Percentiles rank a stretch among this genome's conserved stretches.
Evolutionary conservation across 1,140 invertebrate species (phyloP).

Genomic region (Harpegnathos saltator): DNA sequence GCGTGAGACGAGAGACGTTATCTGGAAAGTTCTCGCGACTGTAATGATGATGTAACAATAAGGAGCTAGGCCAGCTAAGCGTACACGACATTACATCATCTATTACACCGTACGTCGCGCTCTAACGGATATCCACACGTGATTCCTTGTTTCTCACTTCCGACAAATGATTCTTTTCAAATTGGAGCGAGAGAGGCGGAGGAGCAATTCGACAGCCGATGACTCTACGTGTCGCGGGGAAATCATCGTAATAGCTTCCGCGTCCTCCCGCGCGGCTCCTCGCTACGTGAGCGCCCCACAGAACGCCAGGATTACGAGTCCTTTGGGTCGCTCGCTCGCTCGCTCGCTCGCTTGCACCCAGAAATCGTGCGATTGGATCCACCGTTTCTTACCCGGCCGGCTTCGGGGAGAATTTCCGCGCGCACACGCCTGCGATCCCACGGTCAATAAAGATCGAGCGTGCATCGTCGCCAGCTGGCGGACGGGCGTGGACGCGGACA

Average conservation of each 20-base stretch:
- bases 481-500: background rate
- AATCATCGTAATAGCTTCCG: slow-evolving; percentile 3
- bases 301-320: slow-evolving; percentile 25
- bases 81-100: background rate
- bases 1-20: too few relatives aligned
- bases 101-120: background rate
- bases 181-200: background rate
- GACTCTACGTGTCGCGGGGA: too few relatives aligned
- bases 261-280: background rate
- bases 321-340: background rate
- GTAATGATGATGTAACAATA: background rate
- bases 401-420: slow-evolving; percentile 10
- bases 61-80: background rate
- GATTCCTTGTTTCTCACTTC: background rate
- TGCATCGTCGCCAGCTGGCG: slow-evolving; percentile 32
- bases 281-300: slow-evolving; percentile 5
- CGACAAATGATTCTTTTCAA: background rate
- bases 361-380: slow-evolving; percentile 11
- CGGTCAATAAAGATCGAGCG: slow-evolving; percentile 44
- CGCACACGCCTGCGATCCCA: slow-evolving; percentile 33
- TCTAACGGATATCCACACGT: background rate
- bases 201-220: too few relatives aligned
- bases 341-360: background rate
- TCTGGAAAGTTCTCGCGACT: background rate
- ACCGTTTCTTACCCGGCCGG: background rate